These are phyloP conservation scores for Drosophila ustulata DNA, from an alignment of 2,888 invertebrate species.

Conservation along the genomic window DNA sequence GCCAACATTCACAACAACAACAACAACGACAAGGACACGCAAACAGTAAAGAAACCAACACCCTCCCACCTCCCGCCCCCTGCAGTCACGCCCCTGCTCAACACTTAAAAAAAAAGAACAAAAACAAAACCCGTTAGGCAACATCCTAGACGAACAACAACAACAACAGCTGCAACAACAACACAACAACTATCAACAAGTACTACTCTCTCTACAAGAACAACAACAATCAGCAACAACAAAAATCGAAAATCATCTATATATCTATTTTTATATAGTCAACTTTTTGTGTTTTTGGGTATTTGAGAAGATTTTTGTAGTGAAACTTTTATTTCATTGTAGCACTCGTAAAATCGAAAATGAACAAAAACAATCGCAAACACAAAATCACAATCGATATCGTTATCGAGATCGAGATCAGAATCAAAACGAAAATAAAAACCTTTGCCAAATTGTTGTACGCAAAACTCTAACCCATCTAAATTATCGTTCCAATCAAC, in stretches of 20 bases:
- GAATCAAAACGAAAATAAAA: constrained; percentile 22
- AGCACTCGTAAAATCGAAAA: constrained; percentile 44
- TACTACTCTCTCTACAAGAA: constrained; percentile 21
- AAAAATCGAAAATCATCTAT: constrained; percentile 32
- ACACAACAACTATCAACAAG: constrained; percentile 24
- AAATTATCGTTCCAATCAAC: constrained; percentile 84
- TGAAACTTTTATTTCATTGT: constrained; percentile 48
- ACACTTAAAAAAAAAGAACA: constrained; percentile 5
- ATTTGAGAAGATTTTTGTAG: constrained; percentile 42
- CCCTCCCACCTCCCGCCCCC: background rate
- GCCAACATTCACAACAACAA: constrained; percentile 33
- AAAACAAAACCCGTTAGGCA: constrained; percentile 21
- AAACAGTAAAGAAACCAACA: constrained; percentile 24
- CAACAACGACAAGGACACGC: constrained; percentile 31
- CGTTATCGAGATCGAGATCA: background rate
- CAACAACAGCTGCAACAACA: constrained; percentile 17
- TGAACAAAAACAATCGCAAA: constrained; percentile 36
- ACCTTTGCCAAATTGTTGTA: constrained; percentile 82
- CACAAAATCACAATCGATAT: constrained; percentile 6
- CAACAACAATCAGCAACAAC: constrained; percentile 39
- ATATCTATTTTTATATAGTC: constrained; percentile 15
- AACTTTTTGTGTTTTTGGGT: constrained; percentile 1
- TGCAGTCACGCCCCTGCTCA: constrained; percentile 3
- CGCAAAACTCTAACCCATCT: constrained; percentile 84
- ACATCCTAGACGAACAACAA: constrained; percentile 30